Percentiles rank a stretch among this genome's conserved stretches.
phyloP scores from a whole-genome alignment of 2,888 invertebrate species.

The Hyles lineata region DNA sequence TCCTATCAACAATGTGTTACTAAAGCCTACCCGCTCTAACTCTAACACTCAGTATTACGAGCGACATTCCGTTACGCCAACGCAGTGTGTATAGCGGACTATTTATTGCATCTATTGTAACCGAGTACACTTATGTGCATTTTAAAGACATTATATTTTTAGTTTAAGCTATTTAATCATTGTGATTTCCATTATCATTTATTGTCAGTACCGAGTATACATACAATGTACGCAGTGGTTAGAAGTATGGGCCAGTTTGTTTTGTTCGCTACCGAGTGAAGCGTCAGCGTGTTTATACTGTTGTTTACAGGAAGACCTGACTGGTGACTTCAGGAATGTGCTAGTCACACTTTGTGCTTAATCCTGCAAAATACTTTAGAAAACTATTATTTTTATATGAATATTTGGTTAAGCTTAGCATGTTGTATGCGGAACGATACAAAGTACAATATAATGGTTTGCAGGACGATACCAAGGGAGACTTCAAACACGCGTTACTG shows the following conservation, averaged over 20 bases:
- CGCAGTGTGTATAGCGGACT: constrained; percentile 51
- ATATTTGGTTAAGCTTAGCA: constrained; percentile 63
- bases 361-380: constrained; percentile 69
- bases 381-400: constrained; percentile 57
- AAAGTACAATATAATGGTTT: constrained; percentile 78
- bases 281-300: constrained; percentile 66
- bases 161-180: constrained; percentile 52
- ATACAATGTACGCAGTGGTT: constrained; percentile 63
- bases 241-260: constrained; percentile 80
- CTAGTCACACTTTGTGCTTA: constrained; percentile 86
- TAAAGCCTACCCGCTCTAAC: constrained; percentile 66
- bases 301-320: constrained; percentile 87
- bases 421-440: constrained; percentile 60
- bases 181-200: constrained; percentile 29
- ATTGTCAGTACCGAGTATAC: constrained; percentile 52
- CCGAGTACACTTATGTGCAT: constrained; percentile 59
- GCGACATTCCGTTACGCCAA: constrained; percentile 48
- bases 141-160: constrained; percentile 64
- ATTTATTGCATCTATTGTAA: constrained; percentile 47
- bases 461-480: constrained; percentile 89
- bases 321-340: constrained; percentile 88
- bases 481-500: constrained; percentile 88
- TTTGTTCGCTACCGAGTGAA: constrained; percentile 59
- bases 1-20: constrained; percentile 87
- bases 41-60: constrained; percentile 67